Percentiles rank a stretch among this genome's conserved stretches.
phyloP scores from a whole-genome alignment of 1,140 invertebrate genomes.

The Andricus grossulariae region DNA sequence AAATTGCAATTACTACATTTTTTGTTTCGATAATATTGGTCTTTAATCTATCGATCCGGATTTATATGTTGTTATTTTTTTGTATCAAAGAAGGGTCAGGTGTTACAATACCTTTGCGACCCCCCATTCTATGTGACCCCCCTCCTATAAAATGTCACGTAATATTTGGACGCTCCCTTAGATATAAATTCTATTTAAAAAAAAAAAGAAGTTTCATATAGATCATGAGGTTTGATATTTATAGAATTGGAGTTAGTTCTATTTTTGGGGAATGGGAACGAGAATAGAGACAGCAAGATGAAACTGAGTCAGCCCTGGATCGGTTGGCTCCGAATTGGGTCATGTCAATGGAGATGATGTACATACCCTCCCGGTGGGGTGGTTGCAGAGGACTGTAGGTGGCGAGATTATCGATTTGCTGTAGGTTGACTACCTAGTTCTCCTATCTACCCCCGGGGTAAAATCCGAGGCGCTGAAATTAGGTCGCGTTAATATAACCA shows the following conservation, averaged over 20 bases:
- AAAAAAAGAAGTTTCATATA: too few relatives aligned
- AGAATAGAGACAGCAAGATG: slow-evolving; percentile 29
- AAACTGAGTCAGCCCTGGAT: slow-evolving; percentile 28
- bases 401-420: slow-evolving; percentile 46
- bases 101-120: too few relatives aligned
- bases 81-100: too few relatives aligned
- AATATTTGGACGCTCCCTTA: too few relatives aligned
- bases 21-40: too few relatives aligned
- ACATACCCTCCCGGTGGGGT: slow-evolving; percentile 24
- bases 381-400: slow-evolving; percentile 31
- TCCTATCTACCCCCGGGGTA: slow-evolving; percentile 33
- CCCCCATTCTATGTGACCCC: too few relatives aligned
- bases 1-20: too few relatives aligned
- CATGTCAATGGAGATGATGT: slow-evolving; percentile 28
- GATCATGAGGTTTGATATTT: not conserved
- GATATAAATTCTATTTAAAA: too few relatives aligned
- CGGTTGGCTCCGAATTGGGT: slow-evolving; percentile 24
- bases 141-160: too few relatives aligned
- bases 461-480: slow-evolving; percentile 51
- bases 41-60: too few relatives aligned
- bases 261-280: slow-evolving; percentile 22
- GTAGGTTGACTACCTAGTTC: slow-evolving; percentile 35
- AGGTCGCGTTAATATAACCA: slow-evolving; percentile 50
- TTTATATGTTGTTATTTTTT: too few relatives aligned
- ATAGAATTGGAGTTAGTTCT: slow-evolving; percentile 8